Percentiles rank a stretch among this genome's conserved stretches.
Conservation (phyloP, 2,888 invertebrate genomes). For the Drosophila mayaguana region DNA sequence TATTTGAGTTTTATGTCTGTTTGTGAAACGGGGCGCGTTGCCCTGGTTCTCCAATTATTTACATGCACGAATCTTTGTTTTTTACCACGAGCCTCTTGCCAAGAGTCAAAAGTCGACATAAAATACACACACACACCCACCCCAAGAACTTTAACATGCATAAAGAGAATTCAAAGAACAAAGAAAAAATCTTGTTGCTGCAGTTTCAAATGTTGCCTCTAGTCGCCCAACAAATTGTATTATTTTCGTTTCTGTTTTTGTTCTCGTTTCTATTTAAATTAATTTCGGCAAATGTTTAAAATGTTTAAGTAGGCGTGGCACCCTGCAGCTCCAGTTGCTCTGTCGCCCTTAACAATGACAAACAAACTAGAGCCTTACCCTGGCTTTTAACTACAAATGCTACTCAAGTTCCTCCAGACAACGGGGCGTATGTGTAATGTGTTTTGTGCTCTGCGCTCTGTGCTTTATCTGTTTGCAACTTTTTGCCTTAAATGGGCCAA, state of each 20-base stretch:
- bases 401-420: slow-evolving; percentile 54
- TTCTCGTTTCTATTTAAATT: slow-evolving; percentile 72
- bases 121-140: slow-evolving; percentile 29
- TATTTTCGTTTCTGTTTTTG: slow-evolving; percentile 19
- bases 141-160: slow-evolving; percentile 16
- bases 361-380: slow-evolving; percentile 35
- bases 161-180: slow-evolving; percentile 16
- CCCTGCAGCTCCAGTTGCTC: slow-evolving; percentile 1
- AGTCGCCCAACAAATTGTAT: slow-evolving; percentile 48
- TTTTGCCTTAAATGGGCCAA: slow-evolving; percentile 32
- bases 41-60: slow-evolving; percentile 61
- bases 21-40: slow-evolving; percentile 17
- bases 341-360: slow-evolving; percentile 12
- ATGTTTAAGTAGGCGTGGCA: slow-evolving; percentile 66
- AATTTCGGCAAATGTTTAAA: slow-evolving; percentile 67
- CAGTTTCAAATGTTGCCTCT: slow-evolving; percentile 47
- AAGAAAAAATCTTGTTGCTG: slow-evolving; percentile 34
- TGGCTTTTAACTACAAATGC: slow-evolving; percentile 45
- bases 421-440: slow-evolving; percentile 74
- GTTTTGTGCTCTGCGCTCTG: slow-evolving; percentile 21
- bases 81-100: slow-evolving; percentile 46
- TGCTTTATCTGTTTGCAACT: slow-evolving; percentile 52
- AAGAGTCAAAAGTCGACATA: slow-evolving; percentile 62
- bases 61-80: slow-evolving; percentile 69
- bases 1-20: slow-evolving; percentile 72